Evolutionary conservation across 2,113 vertebrate species (phyloP), one percentile per base, ranked within the genome.

Genomic region (Rhineura floridana): DNA sequence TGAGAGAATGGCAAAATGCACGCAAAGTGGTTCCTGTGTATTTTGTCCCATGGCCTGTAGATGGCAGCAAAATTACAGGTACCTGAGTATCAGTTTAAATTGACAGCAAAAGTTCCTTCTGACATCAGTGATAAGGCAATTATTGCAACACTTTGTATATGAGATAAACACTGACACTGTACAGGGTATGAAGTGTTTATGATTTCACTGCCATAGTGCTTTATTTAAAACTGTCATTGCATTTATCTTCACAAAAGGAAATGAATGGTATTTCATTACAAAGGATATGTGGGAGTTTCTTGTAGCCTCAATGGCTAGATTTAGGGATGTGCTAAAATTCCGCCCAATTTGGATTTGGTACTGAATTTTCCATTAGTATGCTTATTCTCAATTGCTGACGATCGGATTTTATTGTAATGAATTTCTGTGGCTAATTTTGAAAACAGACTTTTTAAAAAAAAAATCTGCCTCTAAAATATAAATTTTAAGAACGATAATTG

Each of bases 61-160:
- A 75, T 85, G 88, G 88, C 78, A 52, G 83, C 69, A 76, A 65
- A 81, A 33, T 30, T 50, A 85, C 19, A 52, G 21, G 67, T 21
- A 80, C n/a, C 23, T 50, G 21, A 83, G 65, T 28, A 50, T n/a
- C 46, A 70, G 30, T 9, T 15, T 70, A 81, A 19, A 0, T 48
- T 28, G 15, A 55, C 33, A 13, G 63, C 48, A 69, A 42, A 69
- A n/a, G 30, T n/a, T 36, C 50, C 23, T 50, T 55, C 50, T 17
- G 50, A 59, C 36, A 23, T 73, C 50, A 42, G 36, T 42, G 69
- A 70, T 25, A 7, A 69, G 23, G 21, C 44, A 72, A 52, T 83
- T 83, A n/a, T n/a, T n/a, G 33, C 17, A 83, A 30, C 65, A 44
- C 25, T 13, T 2, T 52, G 17, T 44, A 7, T 17, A 55, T 4